These are phyloP conservation scores for Menidia beryllina DNA, from an alignment of 2,113 vertebrate genomes.

Conservation along the genomic window DNA sequence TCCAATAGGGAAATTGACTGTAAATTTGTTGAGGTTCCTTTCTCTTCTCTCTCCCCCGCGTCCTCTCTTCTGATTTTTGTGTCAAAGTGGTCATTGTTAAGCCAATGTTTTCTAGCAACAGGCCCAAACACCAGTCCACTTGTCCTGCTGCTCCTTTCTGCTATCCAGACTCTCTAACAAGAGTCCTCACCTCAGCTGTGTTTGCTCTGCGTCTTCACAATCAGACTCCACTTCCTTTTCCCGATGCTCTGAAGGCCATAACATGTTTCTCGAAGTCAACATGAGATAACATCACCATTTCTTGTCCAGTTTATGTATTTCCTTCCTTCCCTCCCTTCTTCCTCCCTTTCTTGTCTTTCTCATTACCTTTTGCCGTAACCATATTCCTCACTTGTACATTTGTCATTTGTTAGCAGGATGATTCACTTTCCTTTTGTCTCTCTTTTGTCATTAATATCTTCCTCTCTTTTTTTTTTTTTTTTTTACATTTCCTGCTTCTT, in stretches of 20 bases:
- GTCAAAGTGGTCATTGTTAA: conserved; percentile 61
- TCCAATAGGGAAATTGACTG: conserved; percentile 17
- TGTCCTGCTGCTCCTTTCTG: conserved; percentile 30
- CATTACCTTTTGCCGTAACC: background rate
- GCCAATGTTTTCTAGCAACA: conserved; percentile 48
- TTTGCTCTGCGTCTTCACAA: conserved; percentile 41
- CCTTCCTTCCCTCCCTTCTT: background rate
- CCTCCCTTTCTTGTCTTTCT: background rate
- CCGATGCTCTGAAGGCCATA: conserved; percentile 11
- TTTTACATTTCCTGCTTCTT: too few species aligned
- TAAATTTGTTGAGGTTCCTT: conserved; percentile 10
- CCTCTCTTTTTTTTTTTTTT: background rate
- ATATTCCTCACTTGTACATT: background rate
- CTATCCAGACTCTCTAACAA: conserved; percentile 13
- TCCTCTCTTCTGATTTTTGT: conserved; percentile 3
- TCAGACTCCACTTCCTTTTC: conserved; percentile 30
- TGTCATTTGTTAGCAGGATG: too few species aligned
- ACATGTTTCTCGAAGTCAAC: conserved; percentile 23
- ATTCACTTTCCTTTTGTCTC: too few species aligned
- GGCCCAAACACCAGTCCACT: conserved; percentile 54
- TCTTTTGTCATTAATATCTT: background rate
- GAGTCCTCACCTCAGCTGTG: conserved; percentile 40
- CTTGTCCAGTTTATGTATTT: background rate
- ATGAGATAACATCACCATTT: background rate
- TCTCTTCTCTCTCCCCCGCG: conserved; percentile 8